Evolutionary conservation across 2,888 invertebrate genomes (phyloP), one percentile per base, ranked within the genome.

Genomic region (Spodoptera picta): DNA sequence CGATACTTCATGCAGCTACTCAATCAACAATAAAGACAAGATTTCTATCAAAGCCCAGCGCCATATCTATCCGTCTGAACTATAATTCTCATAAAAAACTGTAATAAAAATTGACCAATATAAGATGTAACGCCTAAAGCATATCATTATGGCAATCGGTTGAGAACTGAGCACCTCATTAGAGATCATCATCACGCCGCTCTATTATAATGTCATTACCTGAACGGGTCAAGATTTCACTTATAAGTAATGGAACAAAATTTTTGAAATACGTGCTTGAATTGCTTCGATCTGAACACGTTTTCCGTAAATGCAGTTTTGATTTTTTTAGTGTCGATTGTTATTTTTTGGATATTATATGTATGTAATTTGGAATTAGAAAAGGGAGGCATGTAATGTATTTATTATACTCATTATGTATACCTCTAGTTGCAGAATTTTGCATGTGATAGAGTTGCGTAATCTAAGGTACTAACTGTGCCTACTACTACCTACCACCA

Each of bases 161-260:
- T 63, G 58, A 60, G 76, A 79, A 60, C 59, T 55, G 60, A 55
- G 51, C 57, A 44, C 42, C 70, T 77, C 74, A 77, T 77, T 77
- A 73, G 79, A 60, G 19, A 43, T 65, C 66, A 65, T 73, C 62
- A 69, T 41, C 65, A 69, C 66, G 50, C 43, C 58, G 50, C 41
- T 54, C 68, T 73, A 77, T 77, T 79, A 77, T 77, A 77, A 77
- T 65, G 65, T 77, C 74, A 61, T 77, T 77, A 79, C 57, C 7
- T 48, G 46, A 60, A 48, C 65, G 41, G 67, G 49, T 58, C 73
- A 73, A 62, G 61, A 75, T 72, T 75, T 78, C 79, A 75, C 72
- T 71, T 71, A 74, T 19, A 63, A 56, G 58, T 61, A 60, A 60
- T 60, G 66, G 62, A 58, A 42, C 59, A 46, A 69, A 74, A 74